These are phyloP conservation scores for Dendrolimus punctatus DNA, from an alignment of 1,140 invertebrate genomes.

Conservation along the genomic window DNA sequence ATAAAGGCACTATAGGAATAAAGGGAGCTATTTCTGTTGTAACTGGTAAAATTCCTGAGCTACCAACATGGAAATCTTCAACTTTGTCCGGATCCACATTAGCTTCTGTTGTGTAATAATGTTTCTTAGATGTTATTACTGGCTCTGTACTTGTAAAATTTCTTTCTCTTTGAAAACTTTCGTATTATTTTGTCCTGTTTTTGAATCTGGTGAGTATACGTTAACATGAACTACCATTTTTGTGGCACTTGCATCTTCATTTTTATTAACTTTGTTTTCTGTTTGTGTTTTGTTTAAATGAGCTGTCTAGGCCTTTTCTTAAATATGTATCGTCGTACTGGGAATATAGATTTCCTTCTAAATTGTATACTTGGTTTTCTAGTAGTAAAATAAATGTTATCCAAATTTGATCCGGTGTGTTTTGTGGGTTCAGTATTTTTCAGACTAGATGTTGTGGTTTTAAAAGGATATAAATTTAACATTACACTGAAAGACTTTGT, in stretches of 20 bases:
- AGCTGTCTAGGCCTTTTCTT: not conserved
- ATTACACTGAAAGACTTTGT: slow-evolving; percentile 39
- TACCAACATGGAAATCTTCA: slow-evolving; percentile 53
- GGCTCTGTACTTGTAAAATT: not conserved
- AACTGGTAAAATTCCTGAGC: slow-evolving; percentile 51
- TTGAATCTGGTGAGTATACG: slow-evolving; percentile 24
- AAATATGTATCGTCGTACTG: slow-evolving; percentile 17
- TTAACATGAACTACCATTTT: slow-evolving; percentile 41
- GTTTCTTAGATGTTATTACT: slow-evolving; percentile 7
- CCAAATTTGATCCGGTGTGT: slow-evolving; percentile 5
- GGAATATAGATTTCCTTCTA: slow-evolving; percentile 36
- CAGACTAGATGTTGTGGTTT: slow-evolving; percentile 10
- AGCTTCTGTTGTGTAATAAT: slow-evolving; percentile 15
- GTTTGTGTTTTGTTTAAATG: slow-evolving; percentile 3
- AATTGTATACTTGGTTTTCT: slow-evolving; percentile 40
- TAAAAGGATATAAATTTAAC: slow-evolving; percentile 35
- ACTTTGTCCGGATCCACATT: slow-evolving; percentile 27
- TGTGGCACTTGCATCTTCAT: slow-evolving; percentile 8
- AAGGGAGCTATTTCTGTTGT: slow-evolving; percentile 15
- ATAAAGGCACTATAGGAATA: slow-evolving; percentile 18
- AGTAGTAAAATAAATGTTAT: slow-evolving; percentile 52
- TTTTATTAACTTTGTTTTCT: slow-evolving; percentile 1
- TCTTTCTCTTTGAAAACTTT: slow-evolving; percentile 2
- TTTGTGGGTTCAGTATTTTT: slow-evolving; percentile 9
- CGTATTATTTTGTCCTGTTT: slow-evolving; percentile 11